A percentile compares a stretch with the other conserved stretches of the same genome.
Conservation (phyloP, 2,797 vertebrate genomes). For the Chromis chromis region DNA sequence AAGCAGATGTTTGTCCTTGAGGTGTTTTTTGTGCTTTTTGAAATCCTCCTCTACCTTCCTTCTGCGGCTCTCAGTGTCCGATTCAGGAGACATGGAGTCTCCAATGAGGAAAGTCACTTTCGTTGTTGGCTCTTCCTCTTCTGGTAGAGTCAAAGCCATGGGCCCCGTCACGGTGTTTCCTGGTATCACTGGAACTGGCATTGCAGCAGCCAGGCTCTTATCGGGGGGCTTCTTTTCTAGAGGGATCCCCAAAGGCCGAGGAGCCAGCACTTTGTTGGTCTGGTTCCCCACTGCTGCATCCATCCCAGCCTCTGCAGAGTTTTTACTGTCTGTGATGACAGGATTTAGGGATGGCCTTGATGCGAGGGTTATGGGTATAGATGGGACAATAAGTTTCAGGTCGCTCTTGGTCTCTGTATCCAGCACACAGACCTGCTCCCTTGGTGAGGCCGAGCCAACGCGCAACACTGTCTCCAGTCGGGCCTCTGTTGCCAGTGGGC, state of each 20-base stretch:
- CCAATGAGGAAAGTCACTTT: constrained; percentile 99
- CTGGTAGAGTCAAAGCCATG: constrained; percentile 78
- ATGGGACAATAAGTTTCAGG: constrained; percentile 28
- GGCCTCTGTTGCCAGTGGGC: constrained; percentile 75
- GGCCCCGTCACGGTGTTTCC: constrained; percentile 42
- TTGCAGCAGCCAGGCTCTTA: constrained; percentile 79
- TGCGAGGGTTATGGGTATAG: constrained; percentile 35
- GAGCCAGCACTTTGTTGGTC: constrained; percentile 49
- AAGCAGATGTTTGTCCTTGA: constrained; percentile 75
- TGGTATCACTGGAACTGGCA: constrained; percentile 44
- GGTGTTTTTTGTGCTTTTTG: constrained; percentile 86
- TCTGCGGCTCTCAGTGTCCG: constrained; percentile 93
- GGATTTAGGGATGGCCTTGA: constrained; percentile 42
- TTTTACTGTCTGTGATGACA: constrained; percentile 66
- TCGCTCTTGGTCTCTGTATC: constrained; percentile 61
- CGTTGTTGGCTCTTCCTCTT: constrained; percentile 82
- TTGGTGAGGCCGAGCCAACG: constrained; percentile 79
- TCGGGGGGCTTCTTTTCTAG: constrained; percentile 94
- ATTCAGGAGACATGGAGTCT: constrained; percentile 97
- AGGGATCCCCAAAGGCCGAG: constrained; percentile 76
- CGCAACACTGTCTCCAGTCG: constrained; percentile 85
- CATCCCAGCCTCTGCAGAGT: constrained; percentile 64
- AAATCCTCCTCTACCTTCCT: constrained; percentile 89
- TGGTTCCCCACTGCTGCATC: constrained; percentile 71
- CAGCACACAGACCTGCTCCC: constrained; percentile 71